These are phyloP conservation scores for Apus apus DNA, from an alignment of 2,113 vertebrate genomes.

Conservation along the genomic window DNA sequence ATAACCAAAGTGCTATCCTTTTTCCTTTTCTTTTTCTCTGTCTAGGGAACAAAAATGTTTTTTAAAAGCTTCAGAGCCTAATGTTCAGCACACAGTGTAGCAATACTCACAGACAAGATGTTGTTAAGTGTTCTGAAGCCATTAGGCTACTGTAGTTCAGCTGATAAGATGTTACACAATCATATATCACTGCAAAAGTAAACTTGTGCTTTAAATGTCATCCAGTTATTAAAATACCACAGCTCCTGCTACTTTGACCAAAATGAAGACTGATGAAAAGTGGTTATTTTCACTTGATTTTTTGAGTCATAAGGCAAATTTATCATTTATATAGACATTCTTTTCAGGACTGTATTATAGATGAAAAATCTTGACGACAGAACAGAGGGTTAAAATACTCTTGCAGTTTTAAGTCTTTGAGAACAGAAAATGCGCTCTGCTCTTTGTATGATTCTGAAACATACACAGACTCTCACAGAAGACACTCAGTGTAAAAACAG, in stretches of 20 bases:
- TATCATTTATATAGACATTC: not conserved
- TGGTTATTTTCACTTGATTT: not conserved
- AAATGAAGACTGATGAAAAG: conserved; percentile 20
- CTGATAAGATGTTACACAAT: not conserved
- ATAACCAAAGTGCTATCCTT: not conserved
- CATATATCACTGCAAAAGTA: not conserved
- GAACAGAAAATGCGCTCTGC: not conserved
- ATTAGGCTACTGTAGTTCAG: not conserved
- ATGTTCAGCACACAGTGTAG: not conserved
- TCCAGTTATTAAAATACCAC: conserved; percentile 40
- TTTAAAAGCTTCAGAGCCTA: not conserved
- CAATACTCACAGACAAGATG: not conserved
- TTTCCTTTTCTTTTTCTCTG: not conserved
- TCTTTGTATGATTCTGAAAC: not conserved
- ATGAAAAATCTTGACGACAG: not conserved
- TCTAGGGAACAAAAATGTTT: not conserved
- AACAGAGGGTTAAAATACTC: not conserved
- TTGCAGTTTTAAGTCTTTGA: not conserved
- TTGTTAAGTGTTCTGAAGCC: not conserved
- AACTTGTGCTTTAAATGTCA: conserved; percentile 38
- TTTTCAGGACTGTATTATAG: not conserved
- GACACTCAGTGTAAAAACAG: not conserved
- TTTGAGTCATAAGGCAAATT: not conserved
- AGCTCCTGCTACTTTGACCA: not conserved
- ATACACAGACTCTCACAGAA: not conserved